A percentile compares a stretch with the other conserved stretches of the same genome.
phyloP scores from a whole-genome alignment of 2,888 invertebrate genomes.

The Tipula vernalis region DNA sequence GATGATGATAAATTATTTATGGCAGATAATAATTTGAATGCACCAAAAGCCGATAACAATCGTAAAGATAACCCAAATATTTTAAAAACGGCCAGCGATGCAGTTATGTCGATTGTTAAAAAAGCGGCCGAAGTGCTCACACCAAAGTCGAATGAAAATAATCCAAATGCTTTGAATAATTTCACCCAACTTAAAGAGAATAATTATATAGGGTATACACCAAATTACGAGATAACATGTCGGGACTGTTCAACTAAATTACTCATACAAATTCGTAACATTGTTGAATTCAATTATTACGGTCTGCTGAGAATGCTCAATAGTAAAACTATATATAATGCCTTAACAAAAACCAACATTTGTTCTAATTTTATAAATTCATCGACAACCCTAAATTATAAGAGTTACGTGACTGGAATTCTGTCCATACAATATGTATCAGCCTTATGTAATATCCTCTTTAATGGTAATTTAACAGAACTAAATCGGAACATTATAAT shows the following conservation, averaged over 20 bases:
- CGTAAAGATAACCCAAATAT: constrained; percentile 47
- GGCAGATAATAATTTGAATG: not conserved
- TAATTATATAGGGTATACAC: constrained; percentile 50
- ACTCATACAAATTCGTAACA: constrained; percentile 56
- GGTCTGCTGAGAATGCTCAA: constrained; percentile 48
- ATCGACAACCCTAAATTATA: constrained; percentile 25
- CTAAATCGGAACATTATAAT: not conserved
- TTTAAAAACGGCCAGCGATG: constrained; percentile 79
- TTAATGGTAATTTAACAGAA: constrained; percentile 10
- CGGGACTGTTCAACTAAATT: constrained; percentile 58
- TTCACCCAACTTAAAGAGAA: constrained; percentile 15
- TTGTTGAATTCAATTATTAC: not conserved
- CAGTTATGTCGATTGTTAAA: constrained; percentile 83
- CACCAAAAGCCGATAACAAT: constrained; percentile 19
- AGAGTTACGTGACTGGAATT: constrained; percentile 47
- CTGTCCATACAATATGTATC: constrained; percentile 56
- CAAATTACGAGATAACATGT: constrained; percentile 61
- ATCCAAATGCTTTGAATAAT: not conserved
- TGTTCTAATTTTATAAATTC: constrained; percentile 48
- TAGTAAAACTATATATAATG: constrained; percentile 45
- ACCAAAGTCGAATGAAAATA: not conserved
- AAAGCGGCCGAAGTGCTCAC: constrained; percentile 69
- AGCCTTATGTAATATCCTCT: constrained; percentile 62
- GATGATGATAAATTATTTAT: constrained; percentile 27
- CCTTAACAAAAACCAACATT: constrained; percentile 44